Evolutionary conservation across 2,888 invertebrate genomes (phyloP).

Genomic region (Orthosia cruda): DNA sequence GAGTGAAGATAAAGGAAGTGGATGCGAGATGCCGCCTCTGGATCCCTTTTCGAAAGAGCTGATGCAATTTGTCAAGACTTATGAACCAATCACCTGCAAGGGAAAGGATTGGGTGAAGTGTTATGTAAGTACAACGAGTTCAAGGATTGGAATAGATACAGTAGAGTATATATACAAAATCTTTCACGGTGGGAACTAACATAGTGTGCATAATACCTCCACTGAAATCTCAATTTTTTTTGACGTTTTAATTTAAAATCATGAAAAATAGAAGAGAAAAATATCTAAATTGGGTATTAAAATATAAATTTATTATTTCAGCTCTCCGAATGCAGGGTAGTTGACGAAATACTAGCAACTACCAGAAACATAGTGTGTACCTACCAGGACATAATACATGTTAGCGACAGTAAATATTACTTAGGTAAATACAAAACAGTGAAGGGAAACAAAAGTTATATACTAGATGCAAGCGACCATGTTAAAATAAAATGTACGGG

Average conservation of each 20-base stretch:
- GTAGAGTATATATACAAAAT: no score
- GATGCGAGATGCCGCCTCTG: constrained; percentile 87
- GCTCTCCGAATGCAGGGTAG: constrained; percentile 88
- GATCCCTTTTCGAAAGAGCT: constrained; percentile 93
- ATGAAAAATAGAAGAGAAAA: no score
- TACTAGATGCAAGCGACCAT: constrained; percentile 93
- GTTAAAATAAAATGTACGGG: constrained; percentile 93
- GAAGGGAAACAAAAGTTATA: constrained; percentile 91
- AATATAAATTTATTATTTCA: constrained; percentile 71
- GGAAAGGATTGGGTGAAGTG: constrained; percentile 95
- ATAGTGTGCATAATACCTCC: no score
- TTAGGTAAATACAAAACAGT: constrained; percentile 90
- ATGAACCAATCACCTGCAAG: constrained; percentile 93
- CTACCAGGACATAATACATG: constrained; percentile 94
- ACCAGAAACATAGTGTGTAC: constrained; percentile 85
- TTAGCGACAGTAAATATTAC: constrained; percentile 92
- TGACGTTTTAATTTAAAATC: no score
- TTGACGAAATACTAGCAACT: constrained; percentile 74
- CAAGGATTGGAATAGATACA: no score
- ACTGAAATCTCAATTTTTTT: no score
- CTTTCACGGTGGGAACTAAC: no score
- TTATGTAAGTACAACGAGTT: constrained; percentile 89
- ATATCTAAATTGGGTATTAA: no score
- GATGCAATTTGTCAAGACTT: constrained; percentile 93
- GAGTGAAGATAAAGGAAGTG: constrained; percentile 83